A percentile compares a stretch with the other conserved stretches of the same genome.
phyloP scores from a whole-genome alignment of 2,797 vertebrate genomes.

The Darevskia mixta region DNA sequence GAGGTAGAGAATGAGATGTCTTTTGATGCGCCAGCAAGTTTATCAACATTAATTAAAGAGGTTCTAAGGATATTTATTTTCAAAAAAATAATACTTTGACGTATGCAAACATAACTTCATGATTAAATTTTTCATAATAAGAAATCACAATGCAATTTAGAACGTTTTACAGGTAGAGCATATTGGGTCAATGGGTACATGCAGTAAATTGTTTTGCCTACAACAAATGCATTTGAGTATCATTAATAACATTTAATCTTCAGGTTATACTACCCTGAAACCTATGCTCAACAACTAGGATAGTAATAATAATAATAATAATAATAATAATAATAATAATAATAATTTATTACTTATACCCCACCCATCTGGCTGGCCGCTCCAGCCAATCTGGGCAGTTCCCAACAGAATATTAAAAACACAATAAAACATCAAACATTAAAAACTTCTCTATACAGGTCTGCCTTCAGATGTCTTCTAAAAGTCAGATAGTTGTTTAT shows the following conservation, averaged over 20 bases:
- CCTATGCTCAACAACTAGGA: neutral
- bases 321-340: too few relatives aligned
- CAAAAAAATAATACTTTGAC: constrained; percentile 52
- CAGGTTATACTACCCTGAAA: constrained; percentile 8
- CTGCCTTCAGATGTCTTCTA: too few relatives aligned
- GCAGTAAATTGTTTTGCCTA: constrained; percentile 4
- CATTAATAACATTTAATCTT: constrained; percentile 1
- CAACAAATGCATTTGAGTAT: neutral
- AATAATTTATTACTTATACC: too few relatives aligned
- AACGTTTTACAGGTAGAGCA: constrained; percentile 41
- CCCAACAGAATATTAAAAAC: too few relatives aligned
- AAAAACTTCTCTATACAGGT: too few relatives aligned
- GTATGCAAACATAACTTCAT: constrained; percentile 55
- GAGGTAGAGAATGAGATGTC: constrained; percentile 41
- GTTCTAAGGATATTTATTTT: constrained; percentile 54
- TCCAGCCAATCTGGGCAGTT: too few relatives aligned
- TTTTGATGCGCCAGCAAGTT: constrained; percentile 59
- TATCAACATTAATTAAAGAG: constrained; percentile 56
- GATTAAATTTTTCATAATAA: constrained; percentile 62
- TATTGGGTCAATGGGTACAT: constrained; percentile 20
- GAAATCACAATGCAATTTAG: constrained; percentile 40
- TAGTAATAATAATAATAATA: too few relatives aligned
- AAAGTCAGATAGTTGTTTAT: too few relatives aligned
- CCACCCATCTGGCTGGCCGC: too few relatives aligned
- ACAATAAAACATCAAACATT: too few relatives aligned